Evolutionary conservation across 2,888 invertebrate species (phyloP).

Genomic region (Pardosa pseudoannulata): DNA sequence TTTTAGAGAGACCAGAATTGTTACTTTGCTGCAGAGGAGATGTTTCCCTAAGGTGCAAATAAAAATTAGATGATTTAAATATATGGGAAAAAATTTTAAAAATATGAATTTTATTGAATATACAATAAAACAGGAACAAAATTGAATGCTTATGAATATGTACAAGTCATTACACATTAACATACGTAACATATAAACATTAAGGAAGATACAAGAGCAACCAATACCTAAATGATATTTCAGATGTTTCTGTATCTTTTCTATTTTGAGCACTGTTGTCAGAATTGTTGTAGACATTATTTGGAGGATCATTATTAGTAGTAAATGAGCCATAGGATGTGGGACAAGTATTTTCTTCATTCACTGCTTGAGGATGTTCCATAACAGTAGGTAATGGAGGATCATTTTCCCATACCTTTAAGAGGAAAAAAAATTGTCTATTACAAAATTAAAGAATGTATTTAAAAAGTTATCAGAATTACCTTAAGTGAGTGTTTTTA

Average conservation of each 20-base stretch:
- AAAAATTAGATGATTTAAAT: background rate
- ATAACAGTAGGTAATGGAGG: slow-evolving; percentile 78
- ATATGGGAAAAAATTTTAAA: background rate
- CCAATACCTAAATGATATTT: slow-evolving; percentile 65
- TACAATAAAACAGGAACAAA: background rate
- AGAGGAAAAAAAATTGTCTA: background rate
- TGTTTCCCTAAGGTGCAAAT: slow-evolving; percentile 60
- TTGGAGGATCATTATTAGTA: slow-evolving; percentile 25
- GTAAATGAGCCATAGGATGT: slow-evolving; percentile 48
- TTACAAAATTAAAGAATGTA: background rate
- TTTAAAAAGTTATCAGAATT: background rate
- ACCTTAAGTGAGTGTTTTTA: background rate
- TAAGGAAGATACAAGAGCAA: no score
- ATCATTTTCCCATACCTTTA: slow-evolving; percentile 73
- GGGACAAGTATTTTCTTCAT: slow-evolving; percentile 58
- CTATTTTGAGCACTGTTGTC: slow-evolving; percentile 51
- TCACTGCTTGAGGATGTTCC: slow-evolving; percentile 75
- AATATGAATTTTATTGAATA: background rate
- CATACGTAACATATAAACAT: no score
- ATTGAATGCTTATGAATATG: background rate
- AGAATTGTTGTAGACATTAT: slow-evolving; percentile 48
- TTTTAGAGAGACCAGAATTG: slow-evolving; percentile 51
- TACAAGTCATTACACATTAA: no score
- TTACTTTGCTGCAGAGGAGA: slow-evolving; percentile 58
- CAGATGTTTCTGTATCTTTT: slow-evolving; percentile 36